Conservation (phyloP, 2,797 vertebrate species). For the Bufotes viridis region DNA sequence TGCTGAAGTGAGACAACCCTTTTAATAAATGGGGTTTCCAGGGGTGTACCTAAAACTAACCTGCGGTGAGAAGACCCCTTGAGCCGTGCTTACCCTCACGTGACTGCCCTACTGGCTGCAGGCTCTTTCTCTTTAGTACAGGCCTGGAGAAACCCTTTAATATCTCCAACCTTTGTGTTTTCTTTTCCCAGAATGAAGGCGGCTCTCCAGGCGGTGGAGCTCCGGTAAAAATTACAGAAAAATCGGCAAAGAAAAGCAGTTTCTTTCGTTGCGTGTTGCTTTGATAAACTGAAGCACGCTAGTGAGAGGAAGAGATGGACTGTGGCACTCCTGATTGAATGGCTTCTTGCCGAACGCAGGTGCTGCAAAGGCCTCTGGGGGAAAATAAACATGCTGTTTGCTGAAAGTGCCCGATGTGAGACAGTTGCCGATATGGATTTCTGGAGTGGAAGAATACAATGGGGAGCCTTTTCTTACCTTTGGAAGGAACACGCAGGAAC, state of each 20-base stretch:
- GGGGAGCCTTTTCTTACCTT: slow-evolving; percentile 32
- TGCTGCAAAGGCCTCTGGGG: slow-evolving; percentile 55
- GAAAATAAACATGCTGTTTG: slow-evolving; percentile 47
- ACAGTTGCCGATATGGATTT: slow-evolving; percentile 51
- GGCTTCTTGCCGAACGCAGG: slow-evolving; percentile 49
- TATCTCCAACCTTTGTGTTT: background rate
- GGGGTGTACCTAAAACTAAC: no score
- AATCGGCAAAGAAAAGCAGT: slow-evolving; percentile 93
- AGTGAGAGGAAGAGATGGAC: slow-evolving; percentile 72
- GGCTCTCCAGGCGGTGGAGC: slow-evolving; percentile 84
- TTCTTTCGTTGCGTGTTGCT: slow-evolving; percentile 94
- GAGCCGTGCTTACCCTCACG: no score
- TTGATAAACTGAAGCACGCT: slow-evolving; percentile 77
- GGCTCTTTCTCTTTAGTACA: no score
- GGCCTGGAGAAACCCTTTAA: background rate
- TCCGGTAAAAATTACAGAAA: slow-evolving; percentile 95
- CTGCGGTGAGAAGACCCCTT: no score
- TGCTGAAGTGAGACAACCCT: no score
- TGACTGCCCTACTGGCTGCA: no score
- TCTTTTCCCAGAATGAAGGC: slow-evolving; percentile 84
- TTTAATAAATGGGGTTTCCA: no score
- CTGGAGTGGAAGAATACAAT: slow-evolving; percentile 49
- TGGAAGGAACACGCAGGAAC: slow-evolving; percentile 35
- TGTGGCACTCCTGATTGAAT: slow-evolving; percentile 73
- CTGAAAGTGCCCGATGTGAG: slow-evolving; percentile 45